A percentile compares a stretch with the other conserved stretches of the same genome.
Conservation (phyloP, 1,140 invertebrate genomes). For the Oryzaephilus surinamensis region DNA sequence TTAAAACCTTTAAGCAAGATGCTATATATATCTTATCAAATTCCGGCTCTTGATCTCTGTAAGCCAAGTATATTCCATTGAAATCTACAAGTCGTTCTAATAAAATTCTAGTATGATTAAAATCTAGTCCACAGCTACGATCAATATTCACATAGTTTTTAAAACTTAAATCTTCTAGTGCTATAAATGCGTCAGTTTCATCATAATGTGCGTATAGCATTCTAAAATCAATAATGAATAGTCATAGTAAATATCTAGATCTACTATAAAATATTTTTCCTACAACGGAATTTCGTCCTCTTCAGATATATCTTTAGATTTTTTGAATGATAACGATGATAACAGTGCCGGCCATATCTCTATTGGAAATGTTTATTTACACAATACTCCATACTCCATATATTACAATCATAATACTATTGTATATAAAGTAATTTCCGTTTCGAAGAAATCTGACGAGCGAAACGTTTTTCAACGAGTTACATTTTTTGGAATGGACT, state of each 20-base stretch:
- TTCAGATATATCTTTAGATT: conserved; percentile 34
- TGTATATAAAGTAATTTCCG: conserved; percentile 54
- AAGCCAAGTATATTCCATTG: conserved; percentile 56
- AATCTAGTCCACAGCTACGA: conserved; percentile 42
- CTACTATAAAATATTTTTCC: not conserved
- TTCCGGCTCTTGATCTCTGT: conserved; percentile 48
- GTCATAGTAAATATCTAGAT: not conserved
- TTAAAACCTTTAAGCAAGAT: conserved; percentile 29
- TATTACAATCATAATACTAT: conserved; percentile 34
- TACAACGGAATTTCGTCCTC: conserved; percentile 38
- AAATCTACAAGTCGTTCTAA: conserved; percentile 51
- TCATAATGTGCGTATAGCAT: conserved; percentile 43
- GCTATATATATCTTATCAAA: conserved; percentile 39
- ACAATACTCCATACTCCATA: conserved; percentile 5
- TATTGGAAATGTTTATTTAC: conserved; percentile 10
- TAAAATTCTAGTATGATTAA: conserved; percentile 40
- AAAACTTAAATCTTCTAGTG: conserved; percentile 49
- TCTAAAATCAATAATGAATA: conserved; percentile 28
- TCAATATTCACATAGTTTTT: conserved; percentile 40
- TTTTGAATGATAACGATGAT: conserved; percentile 42
- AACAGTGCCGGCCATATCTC: conserved; percentile 39
- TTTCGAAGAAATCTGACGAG: conserved; percentile 53
- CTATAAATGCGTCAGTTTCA: conserved; percentile 53
- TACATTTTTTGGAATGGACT: conserved; percentile 49
- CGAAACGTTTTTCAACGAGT: conserved; percentile 49